Conservation (phyloP, 2,113 vertebrate species). For the Alces alces region DNA sequence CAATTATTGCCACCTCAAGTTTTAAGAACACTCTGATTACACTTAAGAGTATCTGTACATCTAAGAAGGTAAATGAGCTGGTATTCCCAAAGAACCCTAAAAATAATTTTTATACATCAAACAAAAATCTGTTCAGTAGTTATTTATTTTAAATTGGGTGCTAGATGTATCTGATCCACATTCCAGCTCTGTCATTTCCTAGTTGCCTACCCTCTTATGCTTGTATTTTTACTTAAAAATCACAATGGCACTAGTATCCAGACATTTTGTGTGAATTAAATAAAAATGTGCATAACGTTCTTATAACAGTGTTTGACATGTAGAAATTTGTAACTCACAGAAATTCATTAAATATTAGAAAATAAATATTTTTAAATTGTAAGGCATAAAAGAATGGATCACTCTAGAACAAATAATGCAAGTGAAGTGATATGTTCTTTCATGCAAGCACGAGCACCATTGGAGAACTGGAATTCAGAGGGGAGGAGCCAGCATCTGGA, state of each 20-base stretch:
- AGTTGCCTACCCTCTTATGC: not conserved
- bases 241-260: not conserved
- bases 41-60: not conserved
- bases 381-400: not conserved
- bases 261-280: not conserved
- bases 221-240: not conserved
- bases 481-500: not conserved
- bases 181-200: not conserved
- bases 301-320: not conserved
- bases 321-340: not conserved
- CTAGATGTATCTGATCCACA: not conserved
- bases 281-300: not conserved
- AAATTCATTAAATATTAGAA: not conserved
- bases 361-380: not conserved
- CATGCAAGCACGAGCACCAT: fast-evolving
- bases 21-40: not conserved
- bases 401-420: not conserved
- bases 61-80: not conserved
- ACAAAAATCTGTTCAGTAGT: not conserved
- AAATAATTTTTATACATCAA: not conserved
- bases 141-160: not conserved
- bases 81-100: not conserved
- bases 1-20: not conserved
- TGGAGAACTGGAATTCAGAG: not conserved
- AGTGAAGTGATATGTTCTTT: not conserved